Base-by-base conservation (phyloP, 2,113 vertebrate species). In the Plectropomus leopardus region DNA sequence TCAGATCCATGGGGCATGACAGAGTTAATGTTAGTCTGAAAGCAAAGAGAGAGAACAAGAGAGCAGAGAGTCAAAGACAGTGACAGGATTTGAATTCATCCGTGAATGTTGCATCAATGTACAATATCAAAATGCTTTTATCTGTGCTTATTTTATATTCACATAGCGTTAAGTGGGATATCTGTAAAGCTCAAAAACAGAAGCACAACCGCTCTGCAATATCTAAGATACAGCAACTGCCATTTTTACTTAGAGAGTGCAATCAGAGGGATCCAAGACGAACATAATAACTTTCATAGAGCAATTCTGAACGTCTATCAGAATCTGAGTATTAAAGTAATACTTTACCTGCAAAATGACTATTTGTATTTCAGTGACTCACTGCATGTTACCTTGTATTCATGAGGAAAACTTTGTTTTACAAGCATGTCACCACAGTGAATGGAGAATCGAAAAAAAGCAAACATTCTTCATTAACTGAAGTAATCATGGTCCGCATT, bases 1-100 rank as follows among this genome's bases (percentile, higher is more conserved):
- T 99, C 55, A 99, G 96, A 90, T 99, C 97, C 98, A 99, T 99
- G 3, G 98, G 98, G 88, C 98, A 99, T 30, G 98, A 99, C 42
- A 99, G 94, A 30, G 96, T 99, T 92, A 99, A 93, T 16, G 98
- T 99, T 82, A 99, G 92, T 83, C 98, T 99, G 40, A 85, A 79
- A 88, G 36, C 3, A n/a, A 47, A 72, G 8, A 74, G 1, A 95
- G 40, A 89, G 17, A 66, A 48, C 4, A 24, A 59, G 24, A 58
- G 19, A 72, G 14, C 21, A 32, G 14, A 13, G 45, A 65, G 17
- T 61, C 14, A 69, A 16, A 44, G 21, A 36, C 44, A 63, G 19
- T 24, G 8, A 74, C 71, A 30, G 5, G 9, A 6, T 45, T 53
- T 32, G 24, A 68, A 48, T 5, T 16, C 14, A 55, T 40, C 26